phyloP scores from a whole-genome alignment of 2,113 vertebrate species.

The Actenoides lindsayi region DNA sequence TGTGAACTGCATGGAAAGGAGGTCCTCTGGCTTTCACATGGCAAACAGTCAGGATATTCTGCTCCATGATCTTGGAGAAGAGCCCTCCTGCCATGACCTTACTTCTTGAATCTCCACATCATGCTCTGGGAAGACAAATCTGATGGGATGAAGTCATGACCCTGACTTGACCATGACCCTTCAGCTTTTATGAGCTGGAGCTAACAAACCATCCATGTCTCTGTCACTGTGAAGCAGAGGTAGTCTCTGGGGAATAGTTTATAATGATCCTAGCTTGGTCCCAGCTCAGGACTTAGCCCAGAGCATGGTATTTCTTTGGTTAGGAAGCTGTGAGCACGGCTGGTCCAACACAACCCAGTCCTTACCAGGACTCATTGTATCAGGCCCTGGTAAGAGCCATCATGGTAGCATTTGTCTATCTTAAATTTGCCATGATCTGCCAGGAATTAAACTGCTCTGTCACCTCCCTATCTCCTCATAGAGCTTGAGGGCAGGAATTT shows the following conservation, averaged over 20 bases:
- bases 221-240: neutral
- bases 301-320: neutral
- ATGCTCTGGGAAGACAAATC: no score
- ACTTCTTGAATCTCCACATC: no score
- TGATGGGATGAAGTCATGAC: no score
- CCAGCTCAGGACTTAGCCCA: neutral
- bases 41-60: neutral
- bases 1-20: neutral
- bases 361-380: neutral
- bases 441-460: neutral
- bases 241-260: neutral
- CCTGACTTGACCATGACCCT: no score
- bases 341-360: neutral
- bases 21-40: neutral
- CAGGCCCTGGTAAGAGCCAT: neutral
- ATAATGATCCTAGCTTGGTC: neutral
- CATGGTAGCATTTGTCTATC: neutral
- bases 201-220: neutral
- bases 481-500: neutral
- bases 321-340: neutral
- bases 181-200: neutral
- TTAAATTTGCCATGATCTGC: neutral
- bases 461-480: neutral
- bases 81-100: no score
- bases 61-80: neutral